Evolutionary conservation across 2,797 vertebrate genomes (phyloP), one percentile per base, ranked within the genome.

Genomic region (Sebastes iracundus): DNA sequence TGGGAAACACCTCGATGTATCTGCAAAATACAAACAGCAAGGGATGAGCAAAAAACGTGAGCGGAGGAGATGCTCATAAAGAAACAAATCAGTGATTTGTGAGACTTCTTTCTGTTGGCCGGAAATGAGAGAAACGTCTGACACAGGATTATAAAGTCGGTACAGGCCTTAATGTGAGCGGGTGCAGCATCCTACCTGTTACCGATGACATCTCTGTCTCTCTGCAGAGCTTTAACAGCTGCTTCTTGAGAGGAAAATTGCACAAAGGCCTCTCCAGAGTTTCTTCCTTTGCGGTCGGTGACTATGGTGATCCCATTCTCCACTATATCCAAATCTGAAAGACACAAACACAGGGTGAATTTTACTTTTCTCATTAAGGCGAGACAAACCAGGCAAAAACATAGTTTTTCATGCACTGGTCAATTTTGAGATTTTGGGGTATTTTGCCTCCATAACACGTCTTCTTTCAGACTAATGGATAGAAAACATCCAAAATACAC

Each of bases 1-100:
- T 97, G 13, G 97, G 92, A 13, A 97, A 99, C 90, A 99, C 96
- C 88, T 99, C 96, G 33, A 99, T 97, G 28, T 99, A 99, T 38
- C 98, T 99, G 76, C 78, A 80, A 7, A 42, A 68, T 0, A 38
- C 58, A 65, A 59, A 49, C 32, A 25, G 16, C 14, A 49, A 0
- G 0, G 3, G 4, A 60, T 33, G 16, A 63, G 20, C 27, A 32
- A 25, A 13, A 35, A 25, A 27, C 38, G 1, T n/a, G 7, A 52
- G 22, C 3, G 4, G 9, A 28, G 16, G 18, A 66, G 55, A 20
- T 4, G 12, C 9, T 6, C 4, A 1, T 16, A 23, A 53, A 14
- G 30, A 27, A 6, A 52, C n/a, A 56, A 27, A 56, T 22, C n/a
- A 1, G 6, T 11, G 8, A 18, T 14, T 1, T 46, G 12, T 16